phyloP scores from a whole-genome alignment of 1,140 invertebrate genomes.

The Piezodorus guildinii region DNA sequence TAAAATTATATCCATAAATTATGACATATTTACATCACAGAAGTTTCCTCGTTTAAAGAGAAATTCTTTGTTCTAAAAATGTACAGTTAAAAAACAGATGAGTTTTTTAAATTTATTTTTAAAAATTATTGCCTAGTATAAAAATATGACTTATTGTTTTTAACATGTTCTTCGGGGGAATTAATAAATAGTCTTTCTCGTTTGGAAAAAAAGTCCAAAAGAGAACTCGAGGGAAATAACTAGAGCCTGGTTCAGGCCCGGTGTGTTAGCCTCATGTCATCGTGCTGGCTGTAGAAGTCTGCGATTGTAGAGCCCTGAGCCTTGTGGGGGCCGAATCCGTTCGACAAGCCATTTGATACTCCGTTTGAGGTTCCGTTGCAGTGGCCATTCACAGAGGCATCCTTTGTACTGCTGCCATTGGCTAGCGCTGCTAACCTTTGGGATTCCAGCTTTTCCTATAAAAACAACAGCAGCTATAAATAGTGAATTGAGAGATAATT shows the following conservation, averaged over 20 bases:
- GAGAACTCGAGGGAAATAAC: neutral
- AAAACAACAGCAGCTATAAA: no score
- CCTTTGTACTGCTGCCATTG: no score
- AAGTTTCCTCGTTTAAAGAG: neutral
- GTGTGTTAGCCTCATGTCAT: slow-evolving; percentile 12
- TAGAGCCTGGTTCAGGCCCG: neutral
- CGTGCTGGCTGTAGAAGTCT: neutral
- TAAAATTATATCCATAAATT: neutral
- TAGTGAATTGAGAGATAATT: no score
- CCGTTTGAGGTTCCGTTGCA: neutral
- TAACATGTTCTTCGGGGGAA: neutral
- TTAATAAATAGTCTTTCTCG: neutral
- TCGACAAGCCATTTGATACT: neutral
- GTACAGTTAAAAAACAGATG: neutral
- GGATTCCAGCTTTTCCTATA: no score
- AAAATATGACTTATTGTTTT: neutral
- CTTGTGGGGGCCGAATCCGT: neutral
- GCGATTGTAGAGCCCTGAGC: neutral
- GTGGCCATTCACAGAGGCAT: neutral
- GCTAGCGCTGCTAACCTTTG: no score
- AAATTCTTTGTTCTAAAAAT: neutral
- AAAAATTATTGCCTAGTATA: neutral
- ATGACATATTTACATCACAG: slow-evolving; percentile 10
- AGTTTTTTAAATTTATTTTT: neutral
- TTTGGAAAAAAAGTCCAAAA: neutral